Percentiles rank a stretch among this genome's conserved stretches.
Evolutionary conservation across 2,888 invertebrate species (phyloP).

Genomic region (Acrobasis consociella): DNA sequence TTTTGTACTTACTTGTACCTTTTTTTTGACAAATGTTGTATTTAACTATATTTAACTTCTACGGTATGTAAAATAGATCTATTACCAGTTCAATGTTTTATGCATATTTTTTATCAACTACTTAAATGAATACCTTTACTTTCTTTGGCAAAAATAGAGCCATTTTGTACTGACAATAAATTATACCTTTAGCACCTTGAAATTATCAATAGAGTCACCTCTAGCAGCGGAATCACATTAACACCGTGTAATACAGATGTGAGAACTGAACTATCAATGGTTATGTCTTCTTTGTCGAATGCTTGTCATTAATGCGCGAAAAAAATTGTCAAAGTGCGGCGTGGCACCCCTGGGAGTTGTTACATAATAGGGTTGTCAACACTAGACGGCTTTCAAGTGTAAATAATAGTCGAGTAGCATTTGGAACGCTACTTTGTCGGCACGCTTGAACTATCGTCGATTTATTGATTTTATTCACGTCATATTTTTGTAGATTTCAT

Average conservation of each 20-base stretch:
- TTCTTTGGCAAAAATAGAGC: background rate
- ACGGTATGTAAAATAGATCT: too few relatives aligned
- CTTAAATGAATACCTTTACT: too few relatives aligned
- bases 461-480: constrained; percentile 67
- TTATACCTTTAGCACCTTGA: constrained; percentile 4
- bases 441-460: constrained; percentile 59
- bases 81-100: too few relatives aligned
- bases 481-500: constrained; percentile 29
- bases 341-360: constrained; percentile 72
- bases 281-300: constrained; percentile 75
- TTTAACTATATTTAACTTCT: too few relatives aligned
- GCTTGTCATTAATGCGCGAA: constrained; percentile 71
- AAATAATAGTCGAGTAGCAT: constrained; percentile 68
- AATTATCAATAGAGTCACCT: constrained; percentile 25
- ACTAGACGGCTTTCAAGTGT: constrained; percentile 73
- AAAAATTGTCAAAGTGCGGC: constrained; percentile 66
- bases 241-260: constrained; percentile 76
- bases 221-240: constrained; percentile 56
- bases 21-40: too few relatives aligned
- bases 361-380: constrained; percentile 80
- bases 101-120: too few relatives aligned
- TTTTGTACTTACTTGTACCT: too few relatives aligned
- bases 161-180: background rate
- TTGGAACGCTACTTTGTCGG: constrained; percentile 72
- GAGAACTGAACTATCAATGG: constrained; percentile 73